Conservation (phyloP, 1,140 invertebrate species). For the Periplaneta americana region DNA sequence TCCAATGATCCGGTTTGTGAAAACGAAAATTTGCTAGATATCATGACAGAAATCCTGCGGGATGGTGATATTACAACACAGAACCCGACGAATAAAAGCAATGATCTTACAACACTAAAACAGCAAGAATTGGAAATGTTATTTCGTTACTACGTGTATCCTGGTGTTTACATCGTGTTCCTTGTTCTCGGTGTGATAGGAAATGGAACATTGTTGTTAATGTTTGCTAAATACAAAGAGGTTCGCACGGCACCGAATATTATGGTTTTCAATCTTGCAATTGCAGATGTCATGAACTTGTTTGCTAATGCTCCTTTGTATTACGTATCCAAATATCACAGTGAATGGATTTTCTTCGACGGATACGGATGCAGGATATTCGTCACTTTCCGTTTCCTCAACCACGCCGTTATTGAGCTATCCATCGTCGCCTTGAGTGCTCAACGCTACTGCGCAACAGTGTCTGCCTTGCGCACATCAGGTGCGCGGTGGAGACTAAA, state of each 20-base stretch:
- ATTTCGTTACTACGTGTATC: background rate
- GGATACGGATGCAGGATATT: background rate
- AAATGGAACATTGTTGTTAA: background rate
- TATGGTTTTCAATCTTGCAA: background rate
- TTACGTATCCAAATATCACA: background rate
- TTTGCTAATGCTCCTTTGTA: background rate
- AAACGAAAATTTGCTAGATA: background rate
- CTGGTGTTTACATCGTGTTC: background rate
- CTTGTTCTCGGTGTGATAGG: background rate
- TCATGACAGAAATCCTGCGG: background rate
- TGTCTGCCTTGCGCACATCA: background rate
- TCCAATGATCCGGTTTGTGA: background rate
- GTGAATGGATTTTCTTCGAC: background rate
- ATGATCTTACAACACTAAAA: too few species aligned
- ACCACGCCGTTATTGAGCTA: background rate
- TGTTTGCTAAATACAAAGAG: background rate
- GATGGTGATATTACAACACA: too few species aligned
- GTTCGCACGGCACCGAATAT: background rate
- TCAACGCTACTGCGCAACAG: background rate
- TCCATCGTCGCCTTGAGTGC: background rate
- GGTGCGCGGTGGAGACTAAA: background rate
- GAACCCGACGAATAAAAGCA: too few species aligned
- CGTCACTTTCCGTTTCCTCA: background rate
- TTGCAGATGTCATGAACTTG: background rate
- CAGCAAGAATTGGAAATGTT: background rate